Percentiles rank a stretch among this genome's conserved stretches.
Evolutionary conservation across 1,140 invertebrate genomes (phyloP).

Genomic region (Paraescarpia echinospica): DNA sequence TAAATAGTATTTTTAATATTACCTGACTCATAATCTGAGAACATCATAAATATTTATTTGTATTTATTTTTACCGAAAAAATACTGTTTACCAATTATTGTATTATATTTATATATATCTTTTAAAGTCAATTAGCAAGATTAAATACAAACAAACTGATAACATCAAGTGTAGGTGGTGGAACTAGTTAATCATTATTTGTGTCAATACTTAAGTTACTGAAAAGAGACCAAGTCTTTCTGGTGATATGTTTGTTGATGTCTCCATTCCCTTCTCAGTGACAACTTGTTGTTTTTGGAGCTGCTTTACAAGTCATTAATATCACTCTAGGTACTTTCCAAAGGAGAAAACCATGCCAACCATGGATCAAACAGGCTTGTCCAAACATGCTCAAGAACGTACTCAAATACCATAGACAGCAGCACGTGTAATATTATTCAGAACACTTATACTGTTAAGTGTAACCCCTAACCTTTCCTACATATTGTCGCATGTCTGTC

Average conservation of each 20-base stretch:
- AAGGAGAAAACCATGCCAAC: background rate
- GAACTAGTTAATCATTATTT: background rate
- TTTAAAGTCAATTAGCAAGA: no score
- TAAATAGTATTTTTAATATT: background rate
- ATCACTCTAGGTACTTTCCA: background rate
- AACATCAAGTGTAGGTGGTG: no score
- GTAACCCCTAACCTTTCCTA: background rate
- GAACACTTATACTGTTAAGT: background rate
- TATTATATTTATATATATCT: no score
- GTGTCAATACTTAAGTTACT: background rate
- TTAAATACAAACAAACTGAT: no score
- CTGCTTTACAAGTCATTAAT: background rate
- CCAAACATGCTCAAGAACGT: background rate
- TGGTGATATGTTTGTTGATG: background rate
- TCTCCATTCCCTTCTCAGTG: background rate
- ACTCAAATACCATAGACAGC: background rate
- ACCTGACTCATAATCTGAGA: background rate
- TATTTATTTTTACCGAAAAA: background rate
- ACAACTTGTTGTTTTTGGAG: background rate
- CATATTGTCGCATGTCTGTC: background rate
- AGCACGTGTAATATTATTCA: background rate
- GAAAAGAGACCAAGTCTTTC: background rate
- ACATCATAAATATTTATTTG: background rate
- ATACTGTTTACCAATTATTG: background rate
- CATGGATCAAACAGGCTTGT: background rate